These are phyloP conservation scores for Oithona nana DNA, from an alignment of 2,888 invertebrate genomes.

Conservation along the genomic window DNA sequence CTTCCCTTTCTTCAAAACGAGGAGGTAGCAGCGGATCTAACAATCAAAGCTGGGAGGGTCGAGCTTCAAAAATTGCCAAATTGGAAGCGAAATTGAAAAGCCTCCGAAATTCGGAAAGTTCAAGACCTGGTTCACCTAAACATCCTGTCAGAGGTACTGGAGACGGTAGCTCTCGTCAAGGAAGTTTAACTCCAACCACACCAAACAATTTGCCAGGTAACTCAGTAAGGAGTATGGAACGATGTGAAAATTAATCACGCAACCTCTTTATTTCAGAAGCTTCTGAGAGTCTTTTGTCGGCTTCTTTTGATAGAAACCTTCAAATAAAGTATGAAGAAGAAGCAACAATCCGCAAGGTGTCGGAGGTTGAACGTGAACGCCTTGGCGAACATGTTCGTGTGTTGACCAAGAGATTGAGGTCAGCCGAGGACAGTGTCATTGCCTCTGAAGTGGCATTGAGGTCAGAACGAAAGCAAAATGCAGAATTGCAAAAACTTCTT, in stretches of 20 bases:
- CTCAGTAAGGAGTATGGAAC: too few species aligned
- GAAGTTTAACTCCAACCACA: not conserved
- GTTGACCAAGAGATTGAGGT: not conserved
- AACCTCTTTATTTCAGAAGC: too few species aligned
- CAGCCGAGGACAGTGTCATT: not conserved
- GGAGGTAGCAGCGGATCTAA: not conserved
- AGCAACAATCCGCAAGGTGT: not conserved
- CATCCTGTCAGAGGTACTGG: not conserved
- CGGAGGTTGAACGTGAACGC: conserved; percentile 1
- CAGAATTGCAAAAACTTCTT: not conserved
- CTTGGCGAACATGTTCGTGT: not conserved
- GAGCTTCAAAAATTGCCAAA: not conserved
- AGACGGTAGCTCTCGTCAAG: not conserved
- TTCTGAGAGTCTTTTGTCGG: too few species aligned
- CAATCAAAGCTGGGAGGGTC: not conserved
- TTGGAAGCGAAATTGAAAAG: not conserved
- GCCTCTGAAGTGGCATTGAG: not conserved
- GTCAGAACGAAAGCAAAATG: not conserved
- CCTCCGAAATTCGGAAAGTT: not conserved
- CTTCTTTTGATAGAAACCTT: too few species aligned
- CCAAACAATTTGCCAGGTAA: not conserved
- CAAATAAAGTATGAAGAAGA: not conserved
- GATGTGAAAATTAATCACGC: too few species aligned
- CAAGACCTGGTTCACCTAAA: not conserved
- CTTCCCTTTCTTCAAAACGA: too few species aligned